These are phyloP conservation scores for Pediacus dermestoides DNA, from an alignment of 2,888 invertebrate species.

Conservation along the genomic window DNA sequence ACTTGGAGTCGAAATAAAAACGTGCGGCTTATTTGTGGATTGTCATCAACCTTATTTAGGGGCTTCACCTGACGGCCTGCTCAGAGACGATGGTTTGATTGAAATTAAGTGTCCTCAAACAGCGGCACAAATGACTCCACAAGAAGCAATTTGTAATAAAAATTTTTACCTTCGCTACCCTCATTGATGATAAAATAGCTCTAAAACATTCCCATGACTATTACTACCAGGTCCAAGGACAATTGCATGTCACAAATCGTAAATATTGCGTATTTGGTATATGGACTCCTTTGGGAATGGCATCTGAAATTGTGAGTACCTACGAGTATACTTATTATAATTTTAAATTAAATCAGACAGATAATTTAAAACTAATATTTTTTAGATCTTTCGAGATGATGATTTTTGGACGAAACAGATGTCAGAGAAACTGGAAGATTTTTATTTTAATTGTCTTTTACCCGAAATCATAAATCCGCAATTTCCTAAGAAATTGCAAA, in stretches of 20 bases:
- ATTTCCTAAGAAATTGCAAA: not conserved
- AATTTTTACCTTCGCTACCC: not conserved
- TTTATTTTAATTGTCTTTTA: slow-evolving; percentile 7
- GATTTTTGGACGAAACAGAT: not conserved
- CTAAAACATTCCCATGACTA: slow-evolving; percentile 14
- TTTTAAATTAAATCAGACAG: too few species aligned
- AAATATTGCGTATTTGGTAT: slow-evolving; percentile 16
- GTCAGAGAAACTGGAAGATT: not conserved
- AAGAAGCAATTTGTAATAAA: not conserved
- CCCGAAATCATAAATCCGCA: slow-evolving; percentile 11
- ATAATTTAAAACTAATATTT: slow-evolving; percentile 6
- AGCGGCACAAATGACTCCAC: slow-evolving; percentile 4
- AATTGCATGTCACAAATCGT: slow-evolving; percentile 12
- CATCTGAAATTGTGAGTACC: not conserved
- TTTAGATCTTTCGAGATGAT: slow-evolving; percentile 6
- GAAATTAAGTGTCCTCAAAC: slow-evolving; percentile 16
- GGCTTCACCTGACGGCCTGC: slow-evolving; percentile 19
- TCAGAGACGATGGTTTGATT: slow-evolving; percentile 15
- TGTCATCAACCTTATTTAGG: slow-evolving; percentile 11
- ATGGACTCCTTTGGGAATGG: slow-evolving; percentile 9
- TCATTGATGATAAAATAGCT: slow-evolving; percentile 5
- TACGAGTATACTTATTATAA: slow-evolving; percentile 1
- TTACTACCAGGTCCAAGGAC: slow-evolving; percentile 18
- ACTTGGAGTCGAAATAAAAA: too few species aligned
- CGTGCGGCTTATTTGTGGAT: slow-evolving; percentile 16